Conservation (phyloP, 2,113 vertebrate species). For the Cyprinus carpio region DNA sequence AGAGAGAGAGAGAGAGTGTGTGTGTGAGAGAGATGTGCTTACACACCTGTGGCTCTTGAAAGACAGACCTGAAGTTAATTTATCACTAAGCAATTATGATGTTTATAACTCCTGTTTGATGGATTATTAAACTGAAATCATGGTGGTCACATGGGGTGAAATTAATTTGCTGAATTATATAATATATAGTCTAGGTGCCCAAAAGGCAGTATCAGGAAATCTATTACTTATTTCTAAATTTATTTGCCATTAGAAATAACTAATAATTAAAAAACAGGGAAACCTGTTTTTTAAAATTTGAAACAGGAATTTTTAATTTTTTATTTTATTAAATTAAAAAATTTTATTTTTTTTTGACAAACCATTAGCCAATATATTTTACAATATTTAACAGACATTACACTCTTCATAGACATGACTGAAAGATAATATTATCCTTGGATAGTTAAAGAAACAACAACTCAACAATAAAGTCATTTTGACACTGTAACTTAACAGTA, state of each 20-base stretch:
- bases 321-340: not conserved
- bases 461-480: constrained; percentile 31
- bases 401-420: not conserved
- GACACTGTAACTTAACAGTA: not conserved
- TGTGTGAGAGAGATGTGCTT: constrained; percentile 30
- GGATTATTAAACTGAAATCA: constrained; percentile 38
- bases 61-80: constrained; percentile 43
- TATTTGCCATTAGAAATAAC: not conserved
- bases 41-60: constrained; percentile 24
- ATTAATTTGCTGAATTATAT: constrained; percentile 1
- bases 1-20: not conserved
- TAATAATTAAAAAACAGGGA: no score
- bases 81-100: constrained; percentile 41
- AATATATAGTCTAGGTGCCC: not conserved
- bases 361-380: not conserved
- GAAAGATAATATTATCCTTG: not conserved
- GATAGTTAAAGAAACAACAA: constrained; percentile 21
- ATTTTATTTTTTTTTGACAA: not conserved
- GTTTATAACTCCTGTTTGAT: constrained; percentile 44
- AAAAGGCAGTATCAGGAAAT: not conserved
- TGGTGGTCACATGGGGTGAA: not conserved
- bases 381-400: not conserved
- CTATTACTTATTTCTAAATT: not conserved
- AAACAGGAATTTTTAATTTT: not conserved
- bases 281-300: not conserved